Evolutionary conservation across 2,797 vertebrate genomes (phyloP), one percentile per base, ranked within the genome.

Genomic region (Etheostoma perlongum): DNA sequence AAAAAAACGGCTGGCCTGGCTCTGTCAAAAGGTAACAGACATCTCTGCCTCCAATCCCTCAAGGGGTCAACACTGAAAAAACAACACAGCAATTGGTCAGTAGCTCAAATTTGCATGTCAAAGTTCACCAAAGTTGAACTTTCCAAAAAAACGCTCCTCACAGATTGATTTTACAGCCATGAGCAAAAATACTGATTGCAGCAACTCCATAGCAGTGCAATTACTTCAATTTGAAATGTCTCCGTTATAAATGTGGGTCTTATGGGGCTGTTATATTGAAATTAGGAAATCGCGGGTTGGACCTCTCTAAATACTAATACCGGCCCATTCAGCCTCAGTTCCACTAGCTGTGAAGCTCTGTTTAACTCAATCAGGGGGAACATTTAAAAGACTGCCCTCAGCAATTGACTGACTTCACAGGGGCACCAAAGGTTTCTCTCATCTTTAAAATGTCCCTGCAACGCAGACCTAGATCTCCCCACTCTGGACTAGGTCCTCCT

Each of bases 401-500:
- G 76, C 79, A 76, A 67, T 61, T 74, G 67, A 61, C 44, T 48
- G 65, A 78, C 75, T 85, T 88, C 67, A 83, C 60, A 78, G 55
- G 30, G 63, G 5, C 62, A 72, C 67, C 57, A 67, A 67, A 67
- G 60, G 42, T 64, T 71, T 67, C 66, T 89, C 53, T 87, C 72
- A 81, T 88, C 80, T 84, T 86, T 76, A 84, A 80, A 78, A 85
- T 82, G 58, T 67, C 62, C 68, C 70, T 30, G 70, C 67, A 71
- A 54, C 4, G 16, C 74, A 72, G 67, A 83, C 73, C 47, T 44
- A 47, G 60, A 85, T 80, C 74, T 81, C 19, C 42, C 54, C 74
- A 82, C 65, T 63, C 66, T 78, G 63, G 74, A 77, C 66, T 33
- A 36, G 46, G 49, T 52, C 61, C 67, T 84, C 58, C 79, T 60